These are phyloP conservation scores for Ictidomys tridecemlineatus DNA, from an alignment of 2,113 vertebrate species.

Conservation along the genomic window DNA sequence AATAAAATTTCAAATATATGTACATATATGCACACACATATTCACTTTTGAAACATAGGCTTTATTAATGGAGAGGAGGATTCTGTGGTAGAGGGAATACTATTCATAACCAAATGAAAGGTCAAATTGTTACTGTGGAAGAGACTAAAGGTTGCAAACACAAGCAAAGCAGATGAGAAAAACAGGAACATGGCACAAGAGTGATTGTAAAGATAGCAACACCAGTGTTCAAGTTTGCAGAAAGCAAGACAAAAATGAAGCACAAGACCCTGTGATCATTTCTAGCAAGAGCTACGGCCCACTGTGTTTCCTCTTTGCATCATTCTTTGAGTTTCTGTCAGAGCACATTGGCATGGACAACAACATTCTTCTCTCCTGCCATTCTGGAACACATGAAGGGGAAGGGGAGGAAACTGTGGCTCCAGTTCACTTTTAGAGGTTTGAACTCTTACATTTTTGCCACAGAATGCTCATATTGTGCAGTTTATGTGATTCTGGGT, in stretches of 20 bases:
- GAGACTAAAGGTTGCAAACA: neutral
- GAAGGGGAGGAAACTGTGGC: neutral
- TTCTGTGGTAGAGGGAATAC: neutral
- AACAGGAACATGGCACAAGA: neutral
- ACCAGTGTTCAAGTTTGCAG: neutral
- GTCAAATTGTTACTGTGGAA: neutral
- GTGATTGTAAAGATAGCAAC: neutral
- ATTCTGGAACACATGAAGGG: neutral
- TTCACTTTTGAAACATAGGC: neutral
- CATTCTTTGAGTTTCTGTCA: neutral
- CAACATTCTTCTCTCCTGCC: neutral
- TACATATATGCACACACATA: neutral
- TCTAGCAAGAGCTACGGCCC: neutral
- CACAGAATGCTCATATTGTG: neutral
- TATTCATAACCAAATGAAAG: conserved; percentile 28
- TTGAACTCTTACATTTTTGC: neutral
- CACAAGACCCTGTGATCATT: neutral
- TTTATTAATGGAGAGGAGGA: neutral
- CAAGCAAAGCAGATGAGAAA: neutral
- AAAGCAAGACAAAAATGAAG: neutral
- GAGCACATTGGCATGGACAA: neutral
- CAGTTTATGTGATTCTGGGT: neutral
- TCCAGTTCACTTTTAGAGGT: neutral
- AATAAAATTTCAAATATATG: conserved; percentile 34
- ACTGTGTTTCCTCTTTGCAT: neutral